Evolutionary conservation across 2,888 invertebrate species (phyloP).

Genomic region (Eilema griseolum): DNA sequence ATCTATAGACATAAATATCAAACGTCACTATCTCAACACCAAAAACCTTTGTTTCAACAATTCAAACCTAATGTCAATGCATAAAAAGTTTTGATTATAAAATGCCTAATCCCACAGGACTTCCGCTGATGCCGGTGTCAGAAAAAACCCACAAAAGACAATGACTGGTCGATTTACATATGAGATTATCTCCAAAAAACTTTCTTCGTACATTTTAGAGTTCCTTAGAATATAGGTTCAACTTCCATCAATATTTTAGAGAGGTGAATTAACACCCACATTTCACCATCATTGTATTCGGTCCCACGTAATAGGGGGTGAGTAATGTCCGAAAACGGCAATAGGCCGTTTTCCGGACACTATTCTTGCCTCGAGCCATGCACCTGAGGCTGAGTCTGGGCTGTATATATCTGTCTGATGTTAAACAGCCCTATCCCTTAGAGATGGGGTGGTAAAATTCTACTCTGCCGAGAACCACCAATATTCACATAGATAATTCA

Average conservation of each 20-base stretch:
- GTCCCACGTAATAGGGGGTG: too few relatives aligned
- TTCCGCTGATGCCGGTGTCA: conserved; percentile 60
- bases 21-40: conserved; percentile 1
- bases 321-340: too few relatives aligned
- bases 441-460: too few relatives aligned
- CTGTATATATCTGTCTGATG: too few relatives aligned
- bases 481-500: too few relatives aligned
- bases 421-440: too few relatives aligned
- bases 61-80: conserved; percentile 30
- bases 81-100: conserved; percentile 57
- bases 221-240: conserved; percentile 22
- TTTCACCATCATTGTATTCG: too few relatives aligned
- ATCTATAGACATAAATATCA: neutral
- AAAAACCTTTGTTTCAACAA: conserved; percentile 30
- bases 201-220: conserved; percentile 56
- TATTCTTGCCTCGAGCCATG: too few relatives aligned
- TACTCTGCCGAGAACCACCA: too few relatives aligned
- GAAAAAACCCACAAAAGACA: conserved; percentile 72
- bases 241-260: neutral
- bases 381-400: too few relatives aligned
- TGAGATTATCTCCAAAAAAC: conserved; percentile 72
- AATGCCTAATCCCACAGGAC: conserved; percentile 68
- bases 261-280: too few relatives aligned
- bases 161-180: conserved; percentile 84
- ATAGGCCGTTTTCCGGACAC: too few relatives aligned